Evolutionary conservation across 2,797 vertebrate species (phyloP).

Genomic region (Pyrocephalus nanus): DNA sequence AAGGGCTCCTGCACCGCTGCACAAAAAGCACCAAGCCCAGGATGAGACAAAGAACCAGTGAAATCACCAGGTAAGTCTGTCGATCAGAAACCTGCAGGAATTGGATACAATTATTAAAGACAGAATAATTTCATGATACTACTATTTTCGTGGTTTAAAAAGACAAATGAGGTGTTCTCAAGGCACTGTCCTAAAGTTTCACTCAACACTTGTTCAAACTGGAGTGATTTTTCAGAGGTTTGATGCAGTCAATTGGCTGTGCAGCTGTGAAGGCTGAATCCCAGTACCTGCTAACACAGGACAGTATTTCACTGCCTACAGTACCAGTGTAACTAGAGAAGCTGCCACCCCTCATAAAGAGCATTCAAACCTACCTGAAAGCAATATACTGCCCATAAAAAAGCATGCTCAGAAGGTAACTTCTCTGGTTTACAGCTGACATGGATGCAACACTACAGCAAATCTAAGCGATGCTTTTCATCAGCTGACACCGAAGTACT

Average conservation of each 20-base stretch:
- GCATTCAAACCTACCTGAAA: background rate
- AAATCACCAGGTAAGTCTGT: conserved; percentile 91
- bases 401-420: background rate
- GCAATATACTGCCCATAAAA: background rate
- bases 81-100: conserved; percentile 89
- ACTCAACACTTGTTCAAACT: background rate
- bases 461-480: background rate
- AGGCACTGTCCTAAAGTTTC: background rate
- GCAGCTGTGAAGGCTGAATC: background rate
- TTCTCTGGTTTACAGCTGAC: background rate
- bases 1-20: conserved; percentile 86
- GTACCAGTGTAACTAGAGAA: background rate
- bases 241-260: background rate
- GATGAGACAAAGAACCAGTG: conserved; percentile 86
- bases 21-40: conserved; percentile 90
- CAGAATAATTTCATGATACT: background rate
- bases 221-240: background rate
- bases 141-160: background rate
- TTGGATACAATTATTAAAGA: background rate
- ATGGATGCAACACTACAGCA: background rate
- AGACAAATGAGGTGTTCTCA: background rate
- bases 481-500: background rate
- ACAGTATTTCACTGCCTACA: background rate
- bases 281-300: background rate
- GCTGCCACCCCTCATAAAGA: background rate